Evolutionary conservation across 1,140 invertebrate species (phyloP).

Genomic region (Aleiodes sp.): DNA sequence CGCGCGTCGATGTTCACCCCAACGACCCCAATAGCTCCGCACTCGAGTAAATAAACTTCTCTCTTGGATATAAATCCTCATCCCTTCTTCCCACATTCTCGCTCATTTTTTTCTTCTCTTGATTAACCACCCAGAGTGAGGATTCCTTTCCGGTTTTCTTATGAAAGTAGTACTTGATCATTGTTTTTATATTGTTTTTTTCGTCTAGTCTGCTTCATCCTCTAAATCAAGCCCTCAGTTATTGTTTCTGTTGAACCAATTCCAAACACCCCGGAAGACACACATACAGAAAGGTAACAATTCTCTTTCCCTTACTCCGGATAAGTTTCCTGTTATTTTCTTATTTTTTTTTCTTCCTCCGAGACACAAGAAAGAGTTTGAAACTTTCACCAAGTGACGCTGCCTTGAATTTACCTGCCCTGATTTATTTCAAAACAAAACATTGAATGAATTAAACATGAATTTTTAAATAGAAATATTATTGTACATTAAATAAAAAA

Average conservation of each 20-base stretch:
- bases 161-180: conserved; percentile 12
- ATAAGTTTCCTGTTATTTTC: neutral
- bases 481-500: neutral
- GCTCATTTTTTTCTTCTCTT: neutral
- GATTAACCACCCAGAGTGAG: conserved; percentile 1
- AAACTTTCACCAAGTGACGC: neutral
- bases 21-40: conserved; percentile 19
- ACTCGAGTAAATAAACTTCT: conserved; percentile 30
- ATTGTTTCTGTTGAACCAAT: conserved; percentile 4
- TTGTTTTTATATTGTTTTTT: neutral
- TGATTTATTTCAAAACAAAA: neutral
- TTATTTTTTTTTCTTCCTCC: neutral
- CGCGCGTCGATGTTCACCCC: conserved; percentile 20
- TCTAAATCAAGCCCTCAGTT: neutral
- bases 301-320: neutral
- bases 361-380: neutral
- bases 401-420: neutral
- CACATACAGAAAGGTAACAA: conserved; percentile 13
- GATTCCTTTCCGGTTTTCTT: neutral
- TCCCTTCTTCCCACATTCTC: neutral
- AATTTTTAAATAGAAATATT: neutral
- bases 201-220: neutral
- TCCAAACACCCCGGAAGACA: neutral
- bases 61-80: neutral
- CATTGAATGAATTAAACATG: too few relatives aligned